A percentile compares a stretch with the other conserved stretches of the same genome.
These are phyloP conservation scores for Polypedilum pembai DNA, from an alignment of 1,140 invertebrate species.

Conservation along the genomic window DNA sequence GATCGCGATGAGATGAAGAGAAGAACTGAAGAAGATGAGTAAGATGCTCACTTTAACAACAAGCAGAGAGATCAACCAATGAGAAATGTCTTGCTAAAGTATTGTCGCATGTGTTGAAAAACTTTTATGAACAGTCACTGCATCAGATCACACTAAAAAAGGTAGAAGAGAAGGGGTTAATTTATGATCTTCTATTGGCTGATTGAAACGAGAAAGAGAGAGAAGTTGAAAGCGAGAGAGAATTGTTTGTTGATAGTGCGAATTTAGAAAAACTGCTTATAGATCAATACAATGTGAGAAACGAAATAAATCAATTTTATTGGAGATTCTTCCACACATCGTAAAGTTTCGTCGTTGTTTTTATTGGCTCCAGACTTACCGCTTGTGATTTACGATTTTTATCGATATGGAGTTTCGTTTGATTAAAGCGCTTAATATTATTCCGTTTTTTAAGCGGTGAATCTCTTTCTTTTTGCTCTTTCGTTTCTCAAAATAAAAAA, in stretches of 20 bases:
- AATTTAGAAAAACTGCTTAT: not conserved
- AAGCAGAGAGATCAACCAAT: not conserved
- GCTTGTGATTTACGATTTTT: constrained; percentile 7
- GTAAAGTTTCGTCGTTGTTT: not conserved
- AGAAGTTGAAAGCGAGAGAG: not conserved
- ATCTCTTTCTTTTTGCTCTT: too few relatives aligned
- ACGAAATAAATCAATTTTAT: constrained; percentile 15
- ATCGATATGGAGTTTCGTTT: constrained; percentile 6
- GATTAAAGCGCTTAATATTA: not conserved
- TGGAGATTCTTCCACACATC: constrained; percentile 5
- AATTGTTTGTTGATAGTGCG: not conserved
- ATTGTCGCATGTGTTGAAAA: not conserved
- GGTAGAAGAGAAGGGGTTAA: not conserved
- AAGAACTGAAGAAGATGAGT: constrained; percentile 22
- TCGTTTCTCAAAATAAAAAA: too few relatives aligned
- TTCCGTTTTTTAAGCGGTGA: too few relatives aligned
- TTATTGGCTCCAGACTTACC: not conserved
- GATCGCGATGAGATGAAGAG: constrained; percentile 20
- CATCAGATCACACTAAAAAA: not conserved
- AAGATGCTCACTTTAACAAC: not conserved
- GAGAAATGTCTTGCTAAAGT: not conserved
- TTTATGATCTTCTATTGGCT: constrained; percentile 17
- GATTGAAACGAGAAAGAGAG: not conserved
- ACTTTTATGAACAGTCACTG: not conserved
- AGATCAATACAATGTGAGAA: not conserved